Base-by-base conservation (phyloP, 2,113 vertebrate species). In the Mus spicilegus region DNA sequence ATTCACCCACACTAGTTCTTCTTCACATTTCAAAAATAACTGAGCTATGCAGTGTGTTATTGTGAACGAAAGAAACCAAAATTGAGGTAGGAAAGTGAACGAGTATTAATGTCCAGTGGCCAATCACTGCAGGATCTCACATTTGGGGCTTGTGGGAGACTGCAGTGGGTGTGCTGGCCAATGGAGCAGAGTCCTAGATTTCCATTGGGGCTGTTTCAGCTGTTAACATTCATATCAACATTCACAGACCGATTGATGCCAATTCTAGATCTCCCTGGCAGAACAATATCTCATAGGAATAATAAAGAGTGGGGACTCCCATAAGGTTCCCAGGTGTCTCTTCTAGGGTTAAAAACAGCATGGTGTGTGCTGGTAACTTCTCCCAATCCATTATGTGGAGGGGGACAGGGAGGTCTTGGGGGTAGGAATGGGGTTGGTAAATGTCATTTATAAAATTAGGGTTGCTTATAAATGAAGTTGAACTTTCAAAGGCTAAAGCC, bases 371-470 rank as follows among this genome's bases (percentile, higher is more conserved):
- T 8, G 36, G 36, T 61, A 13, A 42, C 67, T 3, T 17, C 77
- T 67, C 0, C 39, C 30, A 63, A 61, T 30, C 61, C 5, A 46
- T 46, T 65, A 17, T 86, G 61, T 61, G 56, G 22, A n/a, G n/a
- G 56, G 2, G 13, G 6, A 6, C 28, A 26, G 24, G 22, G 10
- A 22, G 9, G 16, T 28, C 26, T 65, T 17, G 26, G n/a, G 39
- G 36, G 46, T 70, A 70, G 65, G 33, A 54, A 70, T 87, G 33
- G 65, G 65, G 12, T n/a, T 70, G 85, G 70, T 87, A 9, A 26
- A 12, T 20, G 69, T 16, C 19, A 54, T 26, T 70, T 70, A n/a
- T n/a, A 70, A 70, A 98, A 30, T 99, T 75, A 99, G 99, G 70
- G 99, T 98, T 28, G 99, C 49, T 54, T 65, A 51, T 70, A 33